Conservation (phyloP, 1,140 invertebrate genomes). For the silkworm (Bombyx mori) region DNA sequence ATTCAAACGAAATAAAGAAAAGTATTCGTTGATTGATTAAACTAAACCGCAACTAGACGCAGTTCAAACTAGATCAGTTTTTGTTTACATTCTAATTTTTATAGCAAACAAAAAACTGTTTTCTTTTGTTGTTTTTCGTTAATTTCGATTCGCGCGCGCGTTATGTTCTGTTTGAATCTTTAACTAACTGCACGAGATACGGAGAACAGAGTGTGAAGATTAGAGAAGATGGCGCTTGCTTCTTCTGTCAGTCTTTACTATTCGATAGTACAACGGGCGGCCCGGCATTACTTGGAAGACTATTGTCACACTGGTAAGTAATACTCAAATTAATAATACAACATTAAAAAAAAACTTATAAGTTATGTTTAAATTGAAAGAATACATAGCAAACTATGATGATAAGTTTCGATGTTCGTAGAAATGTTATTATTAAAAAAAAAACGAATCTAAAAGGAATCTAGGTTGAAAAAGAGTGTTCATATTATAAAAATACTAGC, state of each 20-base stretch:
- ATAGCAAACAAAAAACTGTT: slow-evolving; percentile 25
- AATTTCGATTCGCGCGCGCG: slow-evolving; percentile 9
- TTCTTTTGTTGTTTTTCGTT: slow-evolving; percentile 30
- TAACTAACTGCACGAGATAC: slow-evolving; percentile 44
- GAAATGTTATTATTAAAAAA: too few relatives aligned
- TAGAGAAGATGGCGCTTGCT: slow-evolving; percentile 65
- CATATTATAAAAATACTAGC: too few relatives aligned
- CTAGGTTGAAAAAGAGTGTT: too few relatives aligned
- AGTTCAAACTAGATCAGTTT: slow-evolving; percentile 61
- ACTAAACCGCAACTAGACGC: slow-evolving; percentile 52
- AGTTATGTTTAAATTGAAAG: too few relatives aligned
- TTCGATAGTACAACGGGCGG: slow-evolving; percentile 69
- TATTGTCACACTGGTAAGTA: slow-evolving; percentile 68
- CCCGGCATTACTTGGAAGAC: slow-evolving; percentile 68
- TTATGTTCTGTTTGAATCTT: slow-evolving; percentile 51
- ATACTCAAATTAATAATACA: slow-evolving; percentile 5
- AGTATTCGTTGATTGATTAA: too few relatives aligned
- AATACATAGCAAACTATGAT: too few relatives aligned
- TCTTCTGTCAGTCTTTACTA: slow-evolving; percentile 71
- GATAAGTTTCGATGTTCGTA: too few relatives aligned
- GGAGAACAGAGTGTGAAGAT: slow-evolving; percentile 28
- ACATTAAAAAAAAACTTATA: neutral
- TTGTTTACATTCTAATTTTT: slow-evolving; percentile 23
- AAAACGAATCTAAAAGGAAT: too few relatives aligned
- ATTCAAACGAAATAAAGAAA: too few relatives aligned